Conservation (phyloP, 35 echinoderm and acorn worm species). For the Apostichopus parvimensis region DNA sequence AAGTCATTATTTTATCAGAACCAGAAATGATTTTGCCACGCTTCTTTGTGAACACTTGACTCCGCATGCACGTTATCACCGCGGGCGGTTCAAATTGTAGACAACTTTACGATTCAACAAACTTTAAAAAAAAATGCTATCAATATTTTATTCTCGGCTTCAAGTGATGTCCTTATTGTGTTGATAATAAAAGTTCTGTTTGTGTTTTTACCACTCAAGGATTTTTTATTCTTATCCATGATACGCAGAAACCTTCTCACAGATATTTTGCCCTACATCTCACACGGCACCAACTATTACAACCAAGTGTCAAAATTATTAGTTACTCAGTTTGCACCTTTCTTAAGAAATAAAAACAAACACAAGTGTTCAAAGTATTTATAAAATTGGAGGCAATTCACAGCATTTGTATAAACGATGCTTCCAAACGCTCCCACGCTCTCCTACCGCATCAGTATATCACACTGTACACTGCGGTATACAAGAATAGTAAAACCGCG, state of each 20-base stretch:
- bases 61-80: too few relatives aligned
- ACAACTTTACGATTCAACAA: not conserved
- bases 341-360: conserved; percentile 49
- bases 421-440: not conserved
- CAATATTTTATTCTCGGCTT: conserved; percentile 48
- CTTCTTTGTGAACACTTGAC: too few relatives aligned
- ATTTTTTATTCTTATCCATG: not conserved
- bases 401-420: conserved; percentile 12
- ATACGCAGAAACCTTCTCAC: not conserved
- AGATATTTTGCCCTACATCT: not conserved
- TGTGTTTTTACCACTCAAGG: conserved; percentile 14
- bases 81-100: not conserved
- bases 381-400: conserved; percentile 9
- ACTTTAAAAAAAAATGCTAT: conserved; percentile 5
- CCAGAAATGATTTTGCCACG: too few relatives aligned
- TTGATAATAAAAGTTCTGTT: conserved; percentile 37
- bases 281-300: not conserved
- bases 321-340: conserved; percentile 29
- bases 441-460: not conserved
- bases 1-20: too few relatives aligned
- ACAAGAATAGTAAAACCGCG: not conserved
- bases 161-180: conserved; percentile 17
- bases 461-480: not conserved
- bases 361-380: not conserved
- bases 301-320: conserved; percentile 36